phyloP scores from a whole-genome alignment of 2,797 vertebrate species.

The Acrossocheilus wenchowensis region DNA sequence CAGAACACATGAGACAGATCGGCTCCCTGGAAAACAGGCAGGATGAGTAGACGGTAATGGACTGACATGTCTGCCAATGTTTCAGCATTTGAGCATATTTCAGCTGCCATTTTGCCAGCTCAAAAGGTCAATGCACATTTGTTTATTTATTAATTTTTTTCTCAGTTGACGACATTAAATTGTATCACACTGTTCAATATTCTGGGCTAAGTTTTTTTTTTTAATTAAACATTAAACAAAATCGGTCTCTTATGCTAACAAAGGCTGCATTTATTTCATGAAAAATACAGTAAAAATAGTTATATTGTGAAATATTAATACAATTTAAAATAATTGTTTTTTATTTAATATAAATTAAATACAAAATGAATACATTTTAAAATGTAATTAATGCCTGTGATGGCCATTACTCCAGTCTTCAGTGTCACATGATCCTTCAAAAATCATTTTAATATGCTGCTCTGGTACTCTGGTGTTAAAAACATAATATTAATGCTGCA shows the following conservation, averaged over 20 bases:
- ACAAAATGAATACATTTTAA: neutral
- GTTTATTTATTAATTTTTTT: neutral
- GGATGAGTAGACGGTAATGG: neutral
- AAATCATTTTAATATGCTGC: neutral
- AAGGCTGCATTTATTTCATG: neutral
- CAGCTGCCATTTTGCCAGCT: neutral
- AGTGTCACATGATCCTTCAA: neutral
- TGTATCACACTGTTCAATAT: neutral
- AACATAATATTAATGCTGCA: neutral
- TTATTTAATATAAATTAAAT: neutral
- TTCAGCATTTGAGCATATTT: constrained; percentile 2
- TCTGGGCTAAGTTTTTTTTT: neutral
- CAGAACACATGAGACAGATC: constrained; percentile 98
- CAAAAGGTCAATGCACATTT: neutral
- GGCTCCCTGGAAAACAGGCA: constrained; percentile 82
- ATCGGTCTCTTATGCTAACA: neutral
- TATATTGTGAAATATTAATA: neutral
- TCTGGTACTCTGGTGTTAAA: neutral
- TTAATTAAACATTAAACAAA: too few relatives aligned
- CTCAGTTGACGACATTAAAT: neutral
- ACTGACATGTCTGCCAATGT: neutral
- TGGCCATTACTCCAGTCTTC: neutral
- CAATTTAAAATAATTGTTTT: neutral
- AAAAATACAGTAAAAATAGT: neutral
- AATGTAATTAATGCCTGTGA: neutral